Evolutionary conservation across 2,888 invertebrate genomes (phyloP).

Genomic region (Epinotia ramella): DNA sequence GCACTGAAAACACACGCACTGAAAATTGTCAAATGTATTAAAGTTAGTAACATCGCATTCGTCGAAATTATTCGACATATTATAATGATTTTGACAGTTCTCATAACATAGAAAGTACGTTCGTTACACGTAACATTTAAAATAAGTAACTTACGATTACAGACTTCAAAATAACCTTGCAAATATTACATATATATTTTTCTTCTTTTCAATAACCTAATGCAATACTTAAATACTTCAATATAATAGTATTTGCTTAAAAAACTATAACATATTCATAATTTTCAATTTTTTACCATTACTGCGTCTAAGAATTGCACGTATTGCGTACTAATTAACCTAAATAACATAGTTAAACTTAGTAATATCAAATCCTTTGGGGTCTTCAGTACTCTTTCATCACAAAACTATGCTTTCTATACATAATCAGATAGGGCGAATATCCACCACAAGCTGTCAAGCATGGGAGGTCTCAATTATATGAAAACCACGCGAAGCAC

Average conservation of each 20-base stretch:
- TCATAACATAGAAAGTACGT: conserved; percentile 5
- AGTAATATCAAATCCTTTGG: conserved; percentile 33
- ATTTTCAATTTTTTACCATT: neutral
- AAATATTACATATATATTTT: too few relatives aligned
- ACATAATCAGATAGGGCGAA: neutral
- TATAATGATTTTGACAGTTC: neutral
- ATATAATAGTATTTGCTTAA: conserved; percentile 8
- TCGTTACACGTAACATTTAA: neutral
- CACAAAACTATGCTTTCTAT: neutral
- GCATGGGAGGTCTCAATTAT: too few relatives aligned
- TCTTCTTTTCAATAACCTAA: neutral
- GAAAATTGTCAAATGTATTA: neutral
- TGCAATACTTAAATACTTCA: neutral
- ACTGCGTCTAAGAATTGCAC: conserved; percentile 16
- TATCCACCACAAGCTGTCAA: too few relatives aligned
- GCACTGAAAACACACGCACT: too few relatives aligned
- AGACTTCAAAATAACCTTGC: neutral
- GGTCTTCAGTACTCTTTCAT: conserved; percentile 1
- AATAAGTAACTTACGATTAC: neutral
- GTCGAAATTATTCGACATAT: neutral
- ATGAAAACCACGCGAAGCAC: too few relatives aligned
- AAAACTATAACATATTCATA: conserved; percentile 18
- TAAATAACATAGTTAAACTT: neutral
- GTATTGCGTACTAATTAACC: conserved; percentile 12
- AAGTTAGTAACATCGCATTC: neutral